phyloP scores from a whole-genome alignment of 2,797 vertebrate species.

The Enteromius fasciolatus region DNA sequence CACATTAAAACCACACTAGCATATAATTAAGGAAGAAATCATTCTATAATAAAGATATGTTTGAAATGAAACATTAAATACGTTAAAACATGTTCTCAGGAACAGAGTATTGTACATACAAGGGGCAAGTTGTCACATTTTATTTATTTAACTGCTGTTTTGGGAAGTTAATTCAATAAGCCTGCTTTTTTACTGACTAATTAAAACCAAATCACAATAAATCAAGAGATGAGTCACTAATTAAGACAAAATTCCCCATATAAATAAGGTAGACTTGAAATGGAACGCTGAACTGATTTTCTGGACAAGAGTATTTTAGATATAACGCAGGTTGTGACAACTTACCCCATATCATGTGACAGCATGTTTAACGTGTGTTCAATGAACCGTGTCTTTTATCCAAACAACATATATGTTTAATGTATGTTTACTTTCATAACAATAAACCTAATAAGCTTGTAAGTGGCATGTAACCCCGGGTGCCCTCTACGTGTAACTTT shows the following conservation, averaged over 20 bases:
- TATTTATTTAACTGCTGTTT: neutral
- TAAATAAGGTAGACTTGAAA: neutral
- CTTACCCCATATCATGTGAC: neutral
- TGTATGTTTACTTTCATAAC: neutral
- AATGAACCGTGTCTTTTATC: neutral
- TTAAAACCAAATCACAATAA: neutral
- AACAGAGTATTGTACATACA: neutral
- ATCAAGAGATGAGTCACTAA: neutral
- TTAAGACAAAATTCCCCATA: neutral
- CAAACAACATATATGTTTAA: neutral
- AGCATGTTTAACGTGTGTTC: neutral
- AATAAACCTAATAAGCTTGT: neutral
- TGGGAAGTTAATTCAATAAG: neutral
- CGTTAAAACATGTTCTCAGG: neutral
- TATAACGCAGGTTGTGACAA: neutral
- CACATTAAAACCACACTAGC: neutral
- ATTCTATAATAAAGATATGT: neutral
- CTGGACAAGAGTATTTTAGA: neutral
- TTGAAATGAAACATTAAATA: neutral
- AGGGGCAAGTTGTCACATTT: neutral
- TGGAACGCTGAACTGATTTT: neutral
- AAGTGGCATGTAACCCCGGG: neutral
- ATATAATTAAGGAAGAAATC: neutral
- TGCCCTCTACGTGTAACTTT: neutral
- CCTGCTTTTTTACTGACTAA: neutral